Conservation (phyloP, 2,113 vertebrate species). For the Tragelaphus buxtoni region DNA sequence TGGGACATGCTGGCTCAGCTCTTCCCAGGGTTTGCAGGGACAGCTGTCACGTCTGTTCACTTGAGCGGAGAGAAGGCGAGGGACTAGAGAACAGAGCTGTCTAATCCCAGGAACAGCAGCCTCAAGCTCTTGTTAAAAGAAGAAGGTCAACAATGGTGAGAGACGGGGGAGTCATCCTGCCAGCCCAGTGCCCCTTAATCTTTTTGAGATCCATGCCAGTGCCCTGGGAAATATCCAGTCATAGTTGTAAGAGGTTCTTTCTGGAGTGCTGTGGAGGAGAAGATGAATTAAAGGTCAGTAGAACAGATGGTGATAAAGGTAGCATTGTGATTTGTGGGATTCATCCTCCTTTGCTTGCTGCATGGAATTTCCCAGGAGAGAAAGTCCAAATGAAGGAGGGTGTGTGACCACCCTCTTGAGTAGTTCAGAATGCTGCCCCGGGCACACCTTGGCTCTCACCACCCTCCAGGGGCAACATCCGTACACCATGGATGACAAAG, state of each 20-base stretch:
- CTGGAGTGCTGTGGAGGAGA: neutral
- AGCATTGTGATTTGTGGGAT: neutral
- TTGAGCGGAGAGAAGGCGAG: accelerated
- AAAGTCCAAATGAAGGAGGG: neutral
- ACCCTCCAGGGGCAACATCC: neutral
- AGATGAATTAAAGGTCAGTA: neutral
- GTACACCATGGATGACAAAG: accelerated
- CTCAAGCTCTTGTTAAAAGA: neutral
- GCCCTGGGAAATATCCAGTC: neutral
- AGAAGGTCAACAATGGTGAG: neutral
- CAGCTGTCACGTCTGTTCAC: neutral
- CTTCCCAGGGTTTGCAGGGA: neutral
- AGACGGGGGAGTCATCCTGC: neutral
- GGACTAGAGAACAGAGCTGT: neutral
- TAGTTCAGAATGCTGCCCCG: neutral
- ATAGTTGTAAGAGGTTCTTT: neutral
- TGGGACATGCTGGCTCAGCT: neutral
- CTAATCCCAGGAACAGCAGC: neutral
- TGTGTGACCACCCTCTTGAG: neutral
- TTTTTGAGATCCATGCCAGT: neutral
- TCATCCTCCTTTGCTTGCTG: neutral
- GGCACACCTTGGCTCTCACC: neutral
- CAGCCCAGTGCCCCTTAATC: neutral
- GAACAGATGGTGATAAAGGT: neutral
- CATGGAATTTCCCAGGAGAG: neutral